These are phyloP conservation scores for Vombatus ursinus DNA, from an alignment of 2,113 vertebrate genomes.

Conservation along the genomic window DNA sequence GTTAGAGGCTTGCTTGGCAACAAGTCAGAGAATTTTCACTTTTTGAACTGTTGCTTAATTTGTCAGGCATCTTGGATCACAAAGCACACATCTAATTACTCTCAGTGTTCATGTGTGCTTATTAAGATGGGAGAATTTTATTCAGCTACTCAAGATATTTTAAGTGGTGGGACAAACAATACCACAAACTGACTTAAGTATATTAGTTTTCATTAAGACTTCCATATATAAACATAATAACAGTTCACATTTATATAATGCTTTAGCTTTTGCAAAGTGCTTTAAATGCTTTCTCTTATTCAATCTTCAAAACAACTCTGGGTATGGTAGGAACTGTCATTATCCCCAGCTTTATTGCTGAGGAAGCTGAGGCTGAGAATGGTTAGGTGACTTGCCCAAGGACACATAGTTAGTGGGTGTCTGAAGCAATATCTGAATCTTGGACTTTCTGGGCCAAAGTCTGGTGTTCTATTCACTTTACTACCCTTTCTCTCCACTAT, in stretches of 20 bases:
- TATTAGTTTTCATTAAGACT: neutral
- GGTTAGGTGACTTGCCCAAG: neutral
- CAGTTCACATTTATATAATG: neutral
- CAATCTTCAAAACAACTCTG: neutral
- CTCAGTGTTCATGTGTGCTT: neutral
- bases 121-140: neutral
- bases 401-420: neutral
- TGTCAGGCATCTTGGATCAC: conserved; percentile 29
- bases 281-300: neutral
- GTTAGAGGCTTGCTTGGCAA: conserved; percentile 40
- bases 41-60: conserved; percentile 40
- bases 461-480: neutral
- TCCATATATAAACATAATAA: neutral
- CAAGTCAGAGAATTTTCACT: conserved; percentile 44
- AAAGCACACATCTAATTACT: neutral
- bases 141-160: neutral
- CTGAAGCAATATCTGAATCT: neutral
- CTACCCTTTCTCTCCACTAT: neutral
- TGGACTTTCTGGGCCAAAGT: neutral
- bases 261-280: neutral
- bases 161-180: neutral
- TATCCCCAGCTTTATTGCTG: neutral
- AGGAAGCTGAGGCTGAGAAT: neutral
- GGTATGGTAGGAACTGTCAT: neutral
- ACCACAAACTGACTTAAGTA: neutral